Conservation (phyloP, 2,888 invertebrate species). For the Oscheius sp. region DNA sequence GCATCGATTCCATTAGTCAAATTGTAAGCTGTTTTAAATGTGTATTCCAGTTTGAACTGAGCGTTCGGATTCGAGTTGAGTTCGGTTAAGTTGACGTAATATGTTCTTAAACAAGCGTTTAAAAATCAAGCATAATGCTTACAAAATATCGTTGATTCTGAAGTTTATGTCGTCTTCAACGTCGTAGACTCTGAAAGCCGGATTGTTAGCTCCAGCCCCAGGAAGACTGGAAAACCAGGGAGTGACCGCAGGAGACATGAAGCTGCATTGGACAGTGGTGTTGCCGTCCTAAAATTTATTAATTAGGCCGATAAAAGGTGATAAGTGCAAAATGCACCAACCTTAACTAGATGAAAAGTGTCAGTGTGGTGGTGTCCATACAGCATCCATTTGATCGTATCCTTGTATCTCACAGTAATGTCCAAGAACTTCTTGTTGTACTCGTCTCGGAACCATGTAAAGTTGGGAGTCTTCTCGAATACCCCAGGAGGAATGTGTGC, state of each 20-base stretch:
- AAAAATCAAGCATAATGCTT: background rate
- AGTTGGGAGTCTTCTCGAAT: conserved; percentile 72
- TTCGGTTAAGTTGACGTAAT: conserved; percentile 61
- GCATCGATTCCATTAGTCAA: conserved; percentile 47
- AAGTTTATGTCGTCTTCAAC: conserved; percentile 42
- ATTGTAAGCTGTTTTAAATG: conserved; percentile 60
- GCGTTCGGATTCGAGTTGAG: conserved; percentile 59
- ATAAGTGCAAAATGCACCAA: conserved; percentile 6
- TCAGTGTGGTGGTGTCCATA: conserved; percentile 74
- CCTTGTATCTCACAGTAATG: conserved; percentile 70
- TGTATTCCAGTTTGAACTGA: conserved; percentile 60
- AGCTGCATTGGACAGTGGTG: conserved; percentile 76
- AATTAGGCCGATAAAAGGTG: background rate
- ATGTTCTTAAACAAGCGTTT: conserved; percentile 57
- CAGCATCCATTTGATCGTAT: conserved; percentile 74
- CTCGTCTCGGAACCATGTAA: conserved; percentile 73
- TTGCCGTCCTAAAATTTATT: conserved; percentile 71
- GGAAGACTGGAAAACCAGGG: conserved; percentile 81
- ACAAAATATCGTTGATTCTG: conserved; percentile 57
- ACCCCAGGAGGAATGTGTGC: conserved; percentile 71
- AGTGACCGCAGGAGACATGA: conserved; percentile 89
- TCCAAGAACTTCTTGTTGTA: conserved; percentile 73
- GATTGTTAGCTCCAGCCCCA: conserved; percentile 73
- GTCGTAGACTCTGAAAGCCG: conserved; percentile 66
- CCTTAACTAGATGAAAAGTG: conserved; percentile 72